Base-by-base conservation (phyloP, 2,797 vertebrate species). In the Pseudomugil gertrudae region DNA sequence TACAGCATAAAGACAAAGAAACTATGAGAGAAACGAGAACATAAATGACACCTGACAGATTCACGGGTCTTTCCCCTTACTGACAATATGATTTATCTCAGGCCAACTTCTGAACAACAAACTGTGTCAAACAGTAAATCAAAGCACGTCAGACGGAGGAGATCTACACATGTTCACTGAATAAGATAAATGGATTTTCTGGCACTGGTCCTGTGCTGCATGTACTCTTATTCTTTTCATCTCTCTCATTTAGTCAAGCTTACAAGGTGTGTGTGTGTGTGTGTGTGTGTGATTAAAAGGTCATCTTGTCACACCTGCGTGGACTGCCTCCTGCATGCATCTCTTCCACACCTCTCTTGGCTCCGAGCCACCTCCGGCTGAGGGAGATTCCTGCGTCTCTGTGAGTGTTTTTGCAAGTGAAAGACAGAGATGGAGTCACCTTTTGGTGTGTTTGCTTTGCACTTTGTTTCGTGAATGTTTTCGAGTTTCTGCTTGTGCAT, bases 291-390 rank as follows among this genome's bases (percentile, higher is more conserved):
- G 43, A 66, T 76, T 73, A 38, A 79, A 74, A 86, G 79, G 79
- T 72, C 74, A 71, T 74, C 55, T 77, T 69, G 61, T 78, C 73
- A 79, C 84, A 87, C 79, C 80, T 89, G 82, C 59, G 67, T 35
- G 56, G 40, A 60, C 43, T 32, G 67, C 57, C 56, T 70, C 68
- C 57, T 79, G 63, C 72, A 14, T 64, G 63, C 57, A 58, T 50
- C 54, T 68, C 57, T 53, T 63, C 60, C 15, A 64, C 75, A 63
- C 74, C 74, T 88, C 61, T 76, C 56, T 73, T 85, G 88, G 78
- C 80, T 57, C 23, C 1, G 48, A 7, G 70, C 80, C 78, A 80
- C 63, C 57, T 50, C 38, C 24, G 36, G 64, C 59, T 64, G 51
- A 82, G 71, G 72, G 66, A 72, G 76, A 83, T 78, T 85, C 66